phyloP scores from a whole-genome alignment of 2,113 vertebrate species.

The Mandrillus leucophaeus region DNA sequence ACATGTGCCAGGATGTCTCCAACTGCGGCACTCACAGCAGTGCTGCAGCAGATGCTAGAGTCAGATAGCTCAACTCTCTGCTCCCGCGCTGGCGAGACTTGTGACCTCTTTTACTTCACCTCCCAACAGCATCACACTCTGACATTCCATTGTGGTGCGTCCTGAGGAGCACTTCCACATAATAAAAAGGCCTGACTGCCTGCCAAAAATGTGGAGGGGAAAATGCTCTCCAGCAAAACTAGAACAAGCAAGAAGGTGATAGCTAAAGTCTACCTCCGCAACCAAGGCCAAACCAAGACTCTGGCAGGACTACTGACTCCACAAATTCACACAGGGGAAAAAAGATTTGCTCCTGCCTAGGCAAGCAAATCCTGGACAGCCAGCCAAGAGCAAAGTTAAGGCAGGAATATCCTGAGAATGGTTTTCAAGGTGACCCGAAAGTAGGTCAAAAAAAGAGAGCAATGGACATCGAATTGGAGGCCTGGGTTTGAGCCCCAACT shows the following conservation, averaged over 20 bases:
- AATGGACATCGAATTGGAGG: background rate
- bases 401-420: background rate
- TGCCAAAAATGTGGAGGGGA: background rate
- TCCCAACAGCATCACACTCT: too few species aligned
- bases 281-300: background rate
- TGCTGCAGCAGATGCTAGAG: accelerated
- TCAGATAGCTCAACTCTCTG: background rate
- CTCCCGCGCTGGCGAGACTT: background rate
- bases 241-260: background rate
- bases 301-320: background rate
- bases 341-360: background rate
- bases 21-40: accelerated
- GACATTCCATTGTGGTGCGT: too few species aligned
- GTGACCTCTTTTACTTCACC: background rate
- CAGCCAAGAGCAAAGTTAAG: background rate
- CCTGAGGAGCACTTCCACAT: background rate
- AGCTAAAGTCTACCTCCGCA: background rate
- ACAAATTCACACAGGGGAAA: background rate
- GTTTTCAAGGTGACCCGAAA: background rate
- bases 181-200: background rate
- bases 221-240: background rate
- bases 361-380: background rate
- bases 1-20: too few species aligned
- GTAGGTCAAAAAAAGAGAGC: background rate
- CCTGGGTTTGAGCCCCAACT: background rate